A percentile compares a stretch with the other conserved stretches of the same genome.
Evolutionary conservation across 2,888 invertebrate species (phyloP).

Genomic region (Nudaria mundana): DNA sequence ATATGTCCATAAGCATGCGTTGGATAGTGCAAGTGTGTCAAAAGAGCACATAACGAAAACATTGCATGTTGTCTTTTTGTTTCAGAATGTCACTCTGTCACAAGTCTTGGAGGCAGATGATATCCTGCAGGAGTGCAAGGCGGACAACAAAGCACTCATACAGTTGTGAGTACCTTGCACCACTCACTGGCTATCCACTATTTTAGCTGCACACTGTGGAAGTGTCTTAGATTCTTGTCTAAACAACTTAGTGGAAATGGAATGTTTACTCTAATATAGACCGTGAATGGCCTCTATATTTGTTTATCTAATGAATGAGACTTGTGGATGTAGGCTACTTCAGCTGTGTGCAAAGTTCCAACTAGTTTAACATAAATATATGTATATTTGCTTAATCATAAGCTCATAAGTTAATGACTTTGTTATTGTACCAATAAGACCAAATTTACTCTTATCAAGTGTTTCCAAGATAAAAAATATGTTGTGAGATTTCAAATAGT

Average conservation of each 20-base stretch:
- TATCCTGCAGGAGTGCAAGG: slow-evolving; percentile 97
- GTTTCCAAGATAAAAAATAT: background rate
- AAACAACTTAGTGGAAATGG: slow-evolving; percentile 2
- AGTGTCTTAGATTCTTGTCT: slow-evolving; percentile 3
- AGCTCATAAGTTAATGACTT: too few relatives aligned
- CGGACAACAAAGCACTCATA: slow-evolving; percentile 93
- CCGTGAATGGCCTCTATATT: background rate
- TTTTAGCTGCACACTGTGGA: too few relatives aligned
- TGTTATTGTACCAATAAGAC: background rate
- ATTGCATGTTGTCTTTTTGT: slow-evolving; percentile 44
- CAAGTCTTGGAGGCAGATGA: slow-evolving; percentile 97
- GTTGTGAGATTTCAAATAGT: background rate
- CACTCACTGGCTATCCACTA: background rate
- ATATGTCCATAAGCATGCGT: slow-evolving; percentile 8
- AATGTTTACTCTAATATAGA: background rate
- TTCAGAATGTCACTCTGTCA: slow-evolving; percentile 93
- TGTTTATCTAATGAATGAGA: background rate
- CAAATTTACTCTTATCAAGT: background rate
- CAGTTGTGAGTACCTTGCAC: slow-evolving; percentile 90
- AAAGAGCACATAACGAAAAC: slow-evolving; percentile 14
- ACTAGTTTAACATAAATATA: background rate
- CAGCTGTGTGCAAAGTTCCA: too few relatives aligned
- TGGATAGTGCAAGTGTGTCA: slow-evolving; percentile 6
- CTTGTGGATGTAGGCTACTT: too few relatives aligned
- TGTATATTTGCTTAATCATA: slow-evolving; percentile 1